Base-by-base conservation (phyloP, 2,797 vertebrate genomes). In the Intellagama lesueurii region DNA sequence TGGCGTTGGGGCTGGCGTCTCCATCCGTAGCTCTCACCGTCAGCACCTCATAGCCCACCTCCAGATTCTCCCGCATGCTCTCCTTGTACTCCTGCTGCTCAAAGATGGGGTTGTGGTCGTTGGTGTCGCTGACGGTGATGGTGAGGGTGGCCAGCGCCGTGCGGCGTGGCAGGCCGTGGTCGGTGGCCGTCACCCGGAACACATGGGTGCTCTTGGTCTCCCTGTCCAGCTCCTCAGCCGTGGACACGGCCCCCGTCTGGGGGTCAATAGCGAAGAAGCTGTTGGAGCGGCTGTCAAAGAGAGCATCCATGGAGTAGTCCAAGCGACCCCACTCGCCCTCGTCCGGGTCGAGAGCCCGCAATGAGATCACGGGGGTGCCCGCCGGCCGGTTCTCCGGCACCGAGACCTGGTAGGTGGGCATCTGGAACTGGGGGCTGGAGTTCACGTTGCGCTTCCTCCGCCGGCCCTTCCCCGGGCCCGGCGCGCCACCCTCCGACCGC, bases 121-220 rank as follows among this genome's bases (percentile, higher is more conserved):
- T 99, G 44, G 98, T 96, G 49, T 99, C 99, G 0, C 97, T 98
- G 93, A 99, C 98, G 0, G 97, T 97, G 91, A 99, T 95, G 0
- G 98, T 98, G 77, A 99, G 97, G 0, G 98, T 99, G 84, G 98
- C 98, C 98, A 99, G 98, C 87, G 98, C 98, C 0, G 98, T 99
- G 40, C 98, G 98, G 0, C 97, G 96, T 0, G 98, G 99, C 0
- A 91, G 90, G 69, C 99, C 99, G 0, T 98, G 97, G 91, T 99
- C 99, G 1, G 97, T 94, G 0, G 97, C 99, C 0, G 97, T 99
- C 94, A 99, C 98, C 0, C 98, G 96, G 93, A 99, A 99, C 90
- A 99, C 98, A 0, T 99, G 99, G 7, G 97, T 99, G 95, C 98
- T 98, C 96, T 99, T 99, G 66, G 98, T 99, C 95, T 99, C 98